Conservation (phyloP, 2,888 invertebrate genomes). For the Andrena minutula region DNA sequence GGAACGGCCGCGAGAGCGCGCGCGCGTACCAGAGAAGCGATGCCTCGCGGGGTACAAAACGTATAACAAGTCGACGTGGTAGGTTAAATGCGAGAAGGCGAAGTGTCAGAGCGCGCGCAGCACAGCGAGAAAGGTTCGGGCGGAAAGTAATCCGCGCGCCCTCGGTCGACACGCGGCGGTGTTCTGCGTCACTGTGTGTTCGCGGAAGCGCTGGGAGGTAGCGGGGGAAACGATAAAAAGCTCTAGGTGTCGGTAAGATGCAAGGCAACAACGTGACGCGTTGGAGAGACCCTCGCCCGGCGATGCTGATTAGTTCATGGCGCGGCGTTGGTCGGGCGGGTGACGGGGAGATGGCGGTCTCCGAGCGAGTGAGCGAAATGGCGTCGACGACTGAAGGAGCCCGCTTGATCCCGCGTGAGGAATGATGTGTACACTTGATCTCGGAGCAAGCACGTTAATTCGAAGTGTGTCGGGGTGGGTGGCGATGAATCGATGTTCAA, state of each 20-base stretch:
- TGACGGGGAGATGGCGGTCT: too few relatives aligned
- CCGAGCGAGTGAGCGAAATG: too few relatives aligned
- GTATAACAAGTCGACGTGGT: slow-evolving; percentile 35
- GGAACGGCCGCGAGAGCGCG: neutral
- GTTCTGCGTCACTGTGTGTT: slow-evolving; percentile 7
- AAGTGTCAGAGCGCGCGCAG: slow-evolving; percentile 68
- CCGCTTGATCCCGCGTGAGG: neutral
- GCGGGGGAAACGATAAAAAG: slow-evolving; percentile 51
- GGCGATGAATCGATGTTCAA: slow-evolving; percentile 59
- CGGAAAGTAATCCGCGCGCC: slow-evolving; percentile 28
- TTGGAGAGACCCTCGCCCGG: neutral
- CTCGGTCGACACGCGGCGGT: slow-evolving; percentile 15
- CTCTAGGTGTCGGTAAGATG: slow-evolving; percentile 35
- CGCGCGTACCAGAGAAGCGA: slow-evolving; percentile 18
- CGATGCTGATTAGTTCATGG: too few relatives aligned
- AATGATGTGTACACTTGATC: slow-evolving; percentile 27
- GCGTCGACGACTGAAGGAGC: too few relatives aligned
- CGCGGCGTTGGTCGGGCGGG: too few relatives aligned
- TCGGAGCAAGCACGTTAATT: slow-evolving; percentile 78
- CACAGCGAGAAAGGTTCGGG: slow-evolving; percentile 58
- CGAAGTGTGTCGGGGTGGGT: slow-evolving; percentile 62
- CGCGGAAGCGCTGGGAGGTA: slow-evolving; percentile 45
- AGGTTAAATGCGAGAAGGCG: slow-evolving; percentile 61
- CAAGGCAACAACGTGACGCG: neutral
- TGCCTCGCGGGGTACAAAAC: slow-evolving; percentile 34